Conservation (phyloP, 2,113 vertebrate species). For the Murina feae region DNA sequence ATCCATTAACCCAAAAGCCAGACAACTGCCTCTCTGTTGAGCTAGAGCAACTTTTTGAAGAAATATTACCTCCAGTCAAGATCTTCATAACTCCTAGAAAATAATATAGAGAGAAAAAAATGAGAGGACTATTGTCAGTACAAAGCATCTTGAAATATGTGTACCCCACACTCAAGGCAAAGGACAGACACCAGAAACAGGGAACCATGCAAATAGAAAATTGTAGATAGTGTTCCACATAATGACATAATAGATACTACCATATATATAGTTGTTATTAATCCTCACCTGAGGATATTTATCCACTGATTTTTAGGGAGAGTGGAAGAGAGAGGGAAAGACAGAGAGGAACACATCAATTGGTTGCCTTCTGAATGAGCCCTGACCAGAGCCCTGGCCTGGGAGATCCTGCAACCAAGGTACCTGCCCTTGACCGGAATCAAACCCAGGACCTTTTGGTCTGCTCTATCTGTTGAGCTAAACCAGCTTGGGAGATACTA, state of each 20-base stretch:
- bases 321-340: too few species aligned
- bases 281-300: too few species aligned
- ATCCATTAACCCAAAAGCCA: not conserved
- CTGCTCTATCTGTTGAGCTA: too few species aligned
- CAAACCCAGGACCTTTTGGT: too few species aligned
- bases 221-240: not conserved
- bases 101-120: not conserved
- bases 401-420: too few species aligned
- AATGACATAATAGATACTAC: not conserved
- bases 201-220: not conserved
- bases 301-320: too few species aligned
- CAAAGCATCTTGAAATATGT: not conserved
- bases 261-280: too few species aligned
- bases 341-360: too few species aligned
- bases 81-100: not conserved
- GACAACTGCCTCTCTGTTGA: not conserved
- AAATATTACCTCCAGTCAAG: not conserved
- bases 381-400: too few species aligned
- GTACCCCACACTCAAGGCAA: not conserved
- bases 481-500: not conserved
- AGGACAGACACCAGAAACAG: not conserved
- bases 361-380: too few species aligned
- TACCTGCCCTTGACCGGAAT: too few species aligned
- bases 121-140: not conserved
- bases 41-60: not conserved